phyloP scores from a whole-genome alignment of 1,140 invertebrate species.

The Philotrypesis tridentata region DNA sequence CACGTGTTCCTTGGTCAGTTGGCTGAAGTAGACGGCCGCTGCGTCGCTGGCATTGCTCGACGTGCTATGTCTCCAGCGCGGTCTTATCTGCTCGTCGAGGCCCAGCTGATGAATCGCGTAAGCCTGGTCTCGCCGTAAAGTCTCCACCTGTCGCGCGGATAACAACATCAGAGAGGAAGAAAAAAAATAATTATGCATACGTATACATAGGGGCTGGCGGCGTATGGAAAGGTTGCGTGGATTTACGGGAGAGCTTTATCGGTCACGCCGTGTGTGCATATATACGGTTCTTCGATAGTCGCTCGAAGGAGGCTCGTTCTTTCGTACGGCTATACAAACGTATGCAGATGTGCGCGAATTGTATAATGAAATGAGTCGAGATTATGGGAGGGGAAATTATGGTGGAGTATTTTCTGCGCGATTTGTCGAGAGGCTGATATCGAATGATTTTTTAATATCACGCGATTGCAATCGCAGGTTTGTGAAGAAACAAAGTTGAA shows the following conservation, averaged over 20 bases:
- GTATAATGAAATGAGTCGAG: too few relatives aligned
- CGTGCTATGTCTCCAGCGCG: conserved; percentile 67
- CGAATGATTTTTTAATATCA: too few relatives aligned
- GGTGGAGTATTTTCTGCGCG: too few relatives aligned
- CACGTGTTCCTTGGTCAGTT: conserved; percentile 68
- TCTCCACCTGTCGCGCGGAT: conserved; percentile 71
- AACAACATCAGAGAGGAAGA: too few relatives aligned
- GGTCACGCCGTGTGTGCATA: too few relatives aligned
- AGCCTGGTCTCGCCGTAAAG: conserved; percentile 74
- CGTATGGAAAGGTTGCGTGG: neutral
- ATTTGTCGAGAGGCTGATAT: too few relatives aligned
- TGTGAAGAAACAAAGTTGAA: too few relatives aligned
- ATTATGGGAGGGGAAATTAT: too few relatives aligned
- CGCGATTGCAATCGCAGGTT: too few relatives aligned
- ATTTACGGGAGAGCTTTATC: neutral
- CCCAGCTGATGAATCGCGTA: conserved; percentile 68
- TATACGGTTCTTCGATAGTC: neutral
- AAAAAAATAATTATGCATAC: too few relatives aligned
- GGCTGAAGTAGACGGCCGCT: conserved; percentile 69
- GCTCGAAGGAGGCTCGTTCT: neutral
- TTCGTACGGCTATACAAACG: too few relatives aligned
- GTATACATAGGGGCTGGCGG: neutral
- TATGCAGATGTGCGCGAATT: too few relatives aligned
- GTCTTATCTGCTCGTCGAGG: conserved; percentile 61
- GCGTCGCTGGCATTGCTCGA: conserved; percentile 42